Percentiles rank a stretch among this genome's conserved stretches.
Evolutionary conservation across 2,113 vertebrate species (phyloP).

Genomic region (Paramisgurnus dabryanus): DNA sequence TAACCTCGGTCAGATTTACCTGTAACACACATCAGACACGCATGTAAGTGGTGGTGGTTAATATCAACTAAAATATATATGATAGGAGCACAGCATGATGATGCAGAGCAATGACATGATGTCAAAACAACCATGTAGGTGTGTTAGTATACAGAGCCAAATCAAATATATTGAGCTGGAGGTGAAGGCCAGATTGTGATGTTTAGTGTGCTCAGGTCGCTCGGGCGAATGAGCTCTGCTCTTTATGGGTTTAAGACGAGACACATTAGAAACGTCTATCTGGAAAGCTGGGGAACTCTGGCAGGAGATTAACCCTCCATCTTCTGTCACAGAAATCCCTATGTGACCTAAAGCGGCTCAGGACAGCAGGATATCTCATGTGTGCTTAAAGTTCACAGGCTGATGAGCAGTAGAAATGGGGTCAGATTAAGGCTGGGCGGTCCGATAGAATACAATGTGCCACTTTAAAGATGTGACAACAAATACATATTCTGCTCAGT

Average conservation of each 20-base stretch:
- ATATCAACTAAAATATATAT: too few relatives aligned
- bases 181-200: background rate
- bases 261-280: slow-evolving; percentile 42
- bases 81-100: too few relatives aligned
- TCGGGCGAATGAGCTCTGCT: slow-evolving; percentile 53
- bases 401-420: background rate
- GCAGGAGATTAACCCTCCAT: slow-evolving; percentile 59
- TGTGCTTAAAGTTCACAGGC: background rate
- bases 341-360: background rate
- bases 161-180: background rate
- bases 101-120: too few relatives aligned
- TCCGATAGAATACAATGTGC: too few relatives aligned
- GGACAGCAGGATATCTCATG: background rate
- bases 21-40: slow-evolving; percentile 57
- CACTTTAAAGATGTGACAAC: too few relatives aligned
- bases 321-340: slow-evolving; percentile 28
- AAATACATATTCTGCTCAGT: too few relatives aligned
- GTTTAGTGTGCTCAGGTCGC: slow-evolving; percentile 39
- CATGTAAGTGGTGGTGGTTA: background rate
- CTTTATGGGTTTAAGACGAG: slow-evolving; percentile 65
- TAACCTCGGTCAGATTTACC: slow-evolving; percentile 88
- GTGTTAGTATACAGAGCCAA: background rate
- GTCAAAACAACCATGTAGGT: too few relatives aligned
- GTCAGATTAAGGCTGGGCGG: background rate
- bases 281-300: too few relatives aligned